Evolutionary conservation across 2,888 invertebrate species (phyloP).

Genomic region (Ditylenchus weischeri): DNA sequence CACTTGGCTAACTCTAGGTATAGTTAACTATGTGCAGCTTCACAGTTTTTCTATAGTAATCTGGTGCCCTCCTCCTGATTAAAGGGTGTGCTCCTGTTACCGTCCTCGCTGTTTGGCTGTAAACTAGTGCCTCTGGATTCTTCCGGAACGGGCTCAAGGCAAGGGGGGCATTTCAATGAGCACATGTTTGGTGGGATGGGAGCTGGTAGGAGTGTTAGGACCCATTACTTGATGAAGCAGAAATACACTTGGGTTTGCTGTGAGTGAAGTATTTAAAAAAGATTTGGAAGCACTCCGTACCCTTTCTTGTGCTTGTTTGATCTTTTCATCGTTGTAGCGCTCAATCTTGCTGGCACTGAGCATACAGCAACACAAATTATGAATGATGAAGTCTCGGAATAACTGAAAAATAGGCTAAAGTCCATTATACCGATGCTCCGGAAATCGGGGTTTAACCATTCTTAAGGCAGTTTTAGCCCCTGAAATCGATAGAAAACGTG

Average conservation of each 20-base stretch:
- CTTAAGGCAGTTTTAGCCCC: too few species aligned
- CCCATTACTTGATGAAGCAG: slow-evolving; percentile 36
- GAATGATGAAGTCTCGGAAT: slow-evolving; percentile 35
- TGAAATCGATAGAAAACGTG: too few species aligned
- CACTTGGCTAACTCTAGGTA: too few species aligned
- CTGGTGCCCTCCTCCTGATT: too few species aligned
- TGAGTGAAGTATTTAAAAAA: slow-evolving; percentile 32
- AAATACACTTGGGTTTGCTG: slow-evolving; percentile 29
- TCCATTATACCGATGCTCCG: too few species aligned
- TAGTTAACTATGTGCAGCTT: too few species aligned
- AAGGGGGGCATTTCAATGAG: too few species aligned
- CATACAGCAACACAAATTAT: slow-evolving; percentile 35
- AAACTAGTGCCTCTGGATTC: slow-evolving; percentile 18
- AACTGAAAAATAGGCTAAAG: too few species aligned
- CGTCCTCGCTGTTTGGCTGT: slow-evolving; percentile 12
- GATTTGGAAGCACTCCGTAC: slow-evolving; percentile 30
- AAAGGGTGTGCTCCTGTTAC: not conserved
- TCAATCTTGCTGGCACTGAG: slow-evolving; percentile 10
- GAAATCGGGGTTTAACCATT: too few species aligned
- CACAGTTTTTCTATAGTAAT: too few species aligned
- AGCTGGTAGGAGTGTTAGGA: not conserved
- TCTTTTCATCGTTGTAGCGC: slow-evolving; percentile 24
- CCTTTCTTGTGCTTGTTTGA: slow-evolving; percentile 36
- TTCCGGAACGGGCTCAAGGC: not conserved
- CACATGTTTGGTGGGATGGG: too few species aligned